Evolutionary conservation across 2,113 vertebrate genomes (phyloP).

Genomic region (Cacatua alba): DNA sequence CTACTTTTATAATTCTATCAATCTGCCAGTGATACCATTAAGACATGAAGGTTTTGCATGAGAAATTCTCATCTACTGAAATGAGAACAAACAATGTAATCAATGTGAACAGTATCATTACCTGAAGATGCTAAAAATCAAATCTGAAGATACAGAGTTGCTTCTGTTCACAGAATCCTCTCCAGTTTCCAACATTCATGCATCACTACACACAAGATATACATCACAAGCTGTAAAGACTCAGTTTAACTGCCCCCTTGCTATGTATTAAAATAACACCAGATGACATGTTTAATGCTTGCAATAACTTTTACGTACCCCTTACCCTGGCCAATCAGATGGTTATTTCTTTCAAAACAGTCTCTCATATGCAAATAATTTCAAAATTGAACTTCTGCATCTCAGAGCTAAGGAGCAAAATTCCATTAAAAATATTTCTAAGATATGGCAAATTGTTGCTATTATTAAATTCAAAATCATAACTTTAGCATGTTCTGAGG

Average conservation of each 20-base stretch:
- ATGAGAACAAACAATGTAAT: background rate
- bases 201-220: background rate
- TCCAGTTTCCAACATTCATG: background rate
- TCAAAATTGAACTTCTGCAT: background rate
- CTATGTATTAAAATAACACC: background rate
- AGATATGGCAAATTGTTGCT: background rate
- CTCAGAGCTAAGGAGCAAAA: background rate
- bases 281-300: background rate
- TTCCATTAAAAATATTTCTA: background rate
- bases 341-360: constrained; percentile 1
- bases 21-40: background rate
- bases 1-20: background rate
- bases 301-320: background rate
- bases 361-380: background rate
- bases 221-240: background rate
- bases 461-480: background rate
- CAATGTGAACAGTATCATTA: background rate
- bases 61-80: background rate
- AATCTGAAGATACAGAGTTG: background rate
- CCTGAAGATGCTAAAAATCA: background rate
- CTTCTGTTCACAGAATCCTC: background rate
- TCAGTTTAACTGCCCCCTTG: background rate
- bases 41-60: background rate
- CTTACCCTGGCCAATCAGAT: background rate
- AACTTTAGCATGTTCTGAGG: background rate